These are phyloP conservation scores for Schizaphis graminum DNA, from an alignment of 2,888 invertebrate species.

Conservation along the genomic window DNA sequence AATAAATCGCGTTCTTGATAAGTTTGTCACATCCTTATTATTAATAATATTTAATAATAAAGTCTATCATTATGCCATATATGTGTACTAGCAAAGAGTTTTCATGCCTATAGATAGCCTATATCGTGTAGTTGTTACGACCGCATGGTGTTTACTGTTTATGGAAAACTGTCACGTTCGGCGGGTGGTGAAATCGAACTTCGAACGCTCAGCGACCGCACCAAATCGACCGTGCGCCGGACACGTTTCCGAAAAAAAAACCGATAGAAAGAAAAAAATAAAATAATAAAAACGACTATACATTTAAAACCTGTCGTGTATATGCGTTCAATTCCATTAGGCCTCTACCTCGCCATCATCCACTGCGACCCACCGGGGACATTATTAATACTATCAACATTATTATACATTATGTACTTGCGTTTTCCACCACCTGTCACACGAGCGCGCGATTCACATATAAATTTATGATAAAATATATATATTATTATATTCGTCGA, in stretches of 20 bases:
- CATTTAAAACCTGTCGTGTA: constrained; percentile 9
- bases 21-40: neutral
- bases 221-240: constrained; percentile 48
- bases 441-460: neutral
- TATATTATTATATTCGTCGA: neutral
- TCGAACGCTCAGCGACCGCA: constrained; percentile 29
- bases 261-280: neutral
- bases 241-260: constrained; percentile 31
- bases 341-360: neutral
- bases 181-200: constrained; percentile 24
- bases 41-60: neutral
- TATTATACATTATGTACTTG: neutral
- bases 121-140: neutral
- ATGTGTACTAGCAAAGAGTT: neutral
- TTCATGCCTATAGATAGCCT: neutral
- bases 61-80: neutral
- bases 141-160: neutral
- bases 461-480: neutral
- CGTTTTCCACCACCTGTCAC: neutral
- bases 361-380: neutral
- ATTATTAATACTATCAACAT: neutral
- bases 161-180: constrained; percentile 53
- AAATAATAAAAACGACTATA: neutral
- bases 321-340: constrained; percentile 7
- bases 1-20: neutral